phyloP scores from a whole-genome alignment of 2,113 vertebrate species.

The Trichomycterus rosablanca region DNA sequence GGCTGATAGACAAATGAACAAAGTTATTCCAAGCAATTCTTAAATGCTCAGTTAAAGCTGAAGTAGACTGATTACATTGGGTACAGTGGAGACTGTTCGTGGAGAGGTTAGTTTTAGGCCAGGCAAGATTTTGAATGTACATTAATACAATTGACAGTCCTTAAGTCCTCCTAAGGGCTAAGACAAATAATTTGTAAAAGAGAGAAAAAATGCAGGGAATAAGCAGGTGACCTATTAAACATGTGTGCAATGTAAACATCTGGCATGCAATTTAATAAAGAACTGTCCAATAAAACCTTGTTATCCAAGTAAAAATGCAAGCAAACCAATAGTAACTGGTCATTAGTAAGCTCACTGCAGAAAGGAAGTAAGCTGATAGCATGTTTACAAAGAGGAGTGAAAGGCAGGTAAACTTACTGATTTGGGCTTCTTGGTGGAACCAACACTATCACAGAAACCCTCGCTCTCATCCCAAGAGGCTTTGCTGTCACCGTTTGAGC shows the following conservation, averaged over 20 bases:
- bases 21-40: too few relatives aligned
- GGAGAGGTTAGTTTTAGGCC: too few relatives aligned
- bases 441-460: constrained; percentile 51
- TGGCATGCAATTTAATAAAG: too few relatives aligned
- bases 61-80: too few relatives aligned
- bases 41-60: too few relatives aligned
- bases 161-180: too few relatives aligned
- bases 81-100: too few relatives aligned
- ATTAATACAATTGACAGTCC: too few relatives aligned
- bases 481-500: constrained; percentile 64
- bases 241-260: constrained; percentile 39
- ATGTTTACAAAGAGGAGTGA: background rate
- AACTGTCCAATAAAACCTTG: background rate
- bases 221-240: constrained; percentile 21
- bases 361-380: background rate
- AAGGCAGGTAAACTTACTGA: constrained; percentile 54
- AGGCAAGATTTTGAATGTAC: too few relatives aligned
- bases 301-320: background rate
- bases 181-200: too few relatives aligned
- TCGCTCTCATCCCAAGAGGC: constrained; percentile 59
- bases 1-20: too few relatives aligned
- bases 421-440: constrained; percentile 54
- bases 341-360: background rate
- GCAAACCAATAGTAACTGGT: background rate
- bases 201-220: background rate